Percentiles rank a stretch among this genome's conserved stretches.
Evolutionary conservation across 1,140 invertebrate genomes (phyloP).

Genomic region (Tyrophagus putrescentiae): DNA sequence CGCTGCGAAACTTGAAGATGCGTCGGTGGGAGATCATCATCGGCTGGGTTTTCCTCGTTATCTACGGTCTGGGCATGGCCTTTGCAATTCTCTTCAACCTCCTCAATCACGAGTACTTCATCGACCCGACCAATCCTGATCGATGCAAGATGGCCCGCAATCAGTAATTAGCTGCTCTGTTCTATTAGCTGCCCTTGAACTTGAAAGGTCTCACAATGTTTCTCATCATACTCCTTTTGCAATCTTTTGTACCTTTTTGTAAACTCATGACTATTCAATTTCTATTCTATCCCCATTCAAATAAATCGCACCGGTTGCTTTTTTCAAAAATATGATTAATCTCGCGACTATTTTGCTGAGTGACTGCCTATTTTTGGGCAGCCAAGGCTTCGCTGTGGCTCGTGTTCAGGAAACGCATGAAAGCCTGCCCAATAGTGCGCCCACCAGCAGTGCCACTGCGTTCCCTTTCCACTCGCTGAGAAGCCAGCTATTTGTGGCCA

Average conservation of each 20-base stretch:
- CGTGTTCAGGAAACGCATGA: too few relatives aligned
- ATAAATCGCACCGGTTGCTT: too few relatives aligned
- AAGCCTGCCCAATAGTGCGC: too few relatives aligned
- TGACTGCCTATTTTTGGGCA: too few relatives aligned
- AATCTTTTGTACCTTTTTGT: background rate
- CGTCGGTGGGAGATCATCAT: conserved; percentile 62
- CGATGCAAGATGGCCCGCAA: background rate
- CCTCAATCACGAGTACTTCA: conserved; percentile 43
- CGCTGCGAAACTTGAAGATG: conserved; percentile 72
- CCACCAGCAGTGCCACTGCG: too few relatives aligned
- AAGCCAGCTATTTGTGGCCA: background rate
- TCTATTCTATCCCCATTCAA: too few relatives aligned
- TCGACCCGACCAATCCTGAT: conserved; percentile 20
- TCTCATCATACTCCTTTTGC: background rate
- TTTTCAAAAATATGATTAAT: too few relatives aligned
- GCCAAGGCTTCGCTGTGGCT: too few relatives aligned
- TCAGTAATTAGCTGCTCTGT: background rate
- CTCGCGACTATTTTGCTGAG: background rate
- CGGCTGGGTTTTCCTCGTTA: conserved; percentile 51
- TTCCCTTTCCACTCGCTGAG: too few relatives aligned
- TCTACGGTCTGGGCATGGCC: conserved; percentile 48
- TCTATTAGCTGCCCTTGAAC: background rate
- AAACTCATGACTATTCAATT: too few relatives aligned
- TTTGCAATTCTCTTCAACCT: conserved; percentile 60
- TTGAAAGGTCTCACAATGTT: background rate